phyloP scores from a whole-genome alignment of 2,888 invertebrate species.

The Buathra laborator region DNA sequence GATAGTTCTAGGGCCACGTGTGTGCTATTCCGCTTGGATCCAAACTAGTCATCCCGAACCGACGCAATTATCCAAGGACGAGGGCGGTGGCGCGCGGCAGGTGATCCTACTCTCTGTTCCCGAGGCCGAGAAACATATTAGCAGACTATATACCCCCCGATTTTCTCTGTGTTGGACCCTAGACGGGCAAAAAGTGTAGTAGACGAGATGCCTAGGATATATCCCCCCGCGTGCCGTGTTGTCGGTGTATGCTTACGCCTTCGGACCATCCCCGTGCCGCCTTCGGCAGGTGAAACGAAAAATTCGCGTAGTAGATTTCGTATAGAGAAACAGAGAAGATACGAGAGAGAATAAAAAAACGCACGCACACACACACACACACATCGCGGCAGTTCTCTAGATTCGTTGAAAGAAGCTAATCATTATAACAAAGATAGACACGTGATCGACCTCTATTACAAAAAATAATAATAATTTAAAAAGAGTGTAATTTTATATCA shows the following conservation, averaged over 20 bases:
- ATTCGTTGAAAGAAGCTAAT: slow-evolving; percentile 55
- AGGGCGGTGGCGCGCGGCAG: slow-evolving; percentile 78
- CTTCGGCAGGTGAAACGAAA: slow-evolving; percentile 81
- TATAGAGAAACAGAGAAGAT: slow-evolving; percentile 67
- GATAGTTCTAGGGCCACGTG: slow-evolving; percentile 53
- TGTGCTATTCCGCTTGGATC: slow-evolving; percentile 25
- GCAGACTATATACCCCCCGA: slow-evolving; percentile 75
- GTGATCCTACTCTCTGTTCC: slow-evolving; percentile 74
- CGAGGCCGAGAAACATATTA: slow-evolving; percentile 78
- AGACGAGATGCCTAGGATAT: slow-evolving; percentile 80
- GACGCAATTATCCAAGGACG: slow-evolving; percentile 82
- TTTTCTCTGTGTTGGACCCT: slow-evolving; percentile 74
- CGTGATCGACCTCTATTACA: slow-evolving; percentile 24
- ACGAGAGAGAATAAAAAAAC: slow-evolving; percentile 70
- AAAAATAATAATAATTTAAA: slow-evolving; percentile 50
- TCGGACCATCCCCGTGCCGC: slow-evolving; percentile 69
- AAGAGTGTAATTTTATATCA: slow-evolving; percentile 17
- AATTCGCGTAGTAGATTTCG: slow-evolving; percentile 71
- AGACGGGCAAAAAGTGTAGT: slow-evolving; percentile 81
- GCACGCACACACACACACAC: slow-evolving; percentile 26
- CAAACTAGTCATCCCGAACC: slow-evolving; percentile 68
- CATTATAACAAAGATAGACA: slow-evolving; percentile 49
- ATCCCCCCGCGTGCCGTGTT: slow-evolving; percentile 68
- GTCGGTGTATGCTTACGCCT: slow-evolving; percentile 69
- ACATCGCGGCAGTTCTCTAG: slow-evolving; percentile 48